phyloP scores from a whole-genome alignment of 1,140 invertebrate genomes.

The Samia ricini region DNA sequence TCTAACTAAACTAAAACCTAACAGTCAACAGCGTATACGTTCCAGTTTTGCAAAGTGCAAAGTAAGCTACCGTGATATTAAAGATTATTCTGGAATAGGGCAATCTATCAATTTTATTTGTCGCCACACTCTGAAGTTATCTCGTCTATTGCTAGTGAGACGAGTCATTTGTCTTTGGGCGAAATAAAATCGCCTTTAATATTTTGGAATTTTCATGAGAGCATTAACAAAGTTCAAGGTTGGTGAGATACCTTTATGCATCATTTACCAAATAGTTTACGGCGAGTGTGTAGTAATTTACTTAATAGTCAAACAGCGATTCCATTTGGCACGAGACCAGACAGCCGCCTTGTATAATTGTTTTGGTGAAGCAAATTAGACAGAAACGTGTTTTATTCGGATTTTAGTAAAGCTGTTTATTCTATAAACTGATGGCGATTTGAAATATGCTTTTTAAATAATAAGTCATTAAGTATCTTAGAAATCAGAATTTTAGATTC shows the following conservation, averaged over 20 bases:
- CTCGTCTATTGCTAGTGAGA: constrained; percentile 22
- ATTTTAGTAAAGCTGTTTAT: neutral
- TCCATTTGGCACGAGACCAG: constrained; percentile 24
- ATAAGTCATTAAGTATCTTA: too few relatives aligned
- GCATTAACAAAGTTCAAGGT: constrained; percentile 19
- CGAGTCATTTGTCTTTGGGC: constrained; percentile 19
- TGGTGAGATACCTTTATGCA: too few relatives aligned
- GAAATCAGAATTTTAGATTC: too few relatives aligned
- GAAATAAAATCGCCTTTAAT: neutral
- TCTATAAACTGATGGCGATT: neutral
- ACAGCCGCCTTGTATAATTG: constrained; percentile 18
- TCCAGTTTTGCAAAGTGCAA: too few relatives aligned
- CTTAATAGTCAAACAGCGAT: constrained; percentile 19
- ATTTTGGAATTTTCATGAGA: constrained; percentile 15
- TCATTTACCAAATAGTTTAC: constrained; percentile 18
- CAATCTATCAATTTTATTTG: constrained; percentile 43
- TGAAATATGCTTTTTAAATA: neutral
- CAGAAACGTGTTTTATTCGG: constrained; percentile 10
- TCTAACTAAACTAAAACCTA: neutral
- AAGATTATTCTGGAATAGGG: constrained; percentile 48
- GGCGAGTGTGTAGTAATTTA: constrained; percentile 14
- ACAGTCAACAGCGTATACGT: neutral
- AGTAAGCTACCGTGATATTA: constrained; percentile 56
- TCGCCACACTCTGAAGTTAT: constrained; percentile 29
- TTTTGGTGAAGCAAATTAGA: constrained; percentile 18